phyloP scores from a whole-genome alignment of 2,888 invertebrate species.

The Hirtodrosophila alboralis region DNA sequence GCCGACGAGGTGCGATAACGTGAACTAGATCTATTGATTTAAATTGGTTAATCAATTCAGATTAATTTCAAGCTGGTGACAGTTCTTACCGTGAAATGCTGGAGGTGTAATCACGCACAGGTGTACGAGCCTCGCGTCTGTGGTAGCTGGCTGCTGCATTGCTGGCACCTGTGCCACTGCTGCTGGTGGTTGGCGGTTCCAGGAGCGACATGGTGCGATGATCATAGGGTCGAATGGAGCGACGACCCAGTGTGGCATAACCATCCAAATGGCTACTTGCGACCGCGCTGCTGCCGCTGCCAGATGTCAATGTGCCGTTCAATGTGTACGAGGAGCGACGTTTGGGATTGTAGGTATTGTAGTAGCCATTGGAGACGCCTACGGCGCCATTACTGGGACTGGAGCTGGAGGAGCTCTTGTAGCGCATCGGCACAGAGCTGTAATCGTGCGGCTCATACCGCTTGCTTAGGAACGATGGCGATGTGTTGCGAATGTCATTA shows the following conservation, averaged over 20 bases:
- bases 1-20: constrained; percentile 82
- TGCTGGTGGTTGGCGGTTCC: constrained; percentile 72
- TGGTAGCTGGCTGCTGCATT: constrained; percentile 61
- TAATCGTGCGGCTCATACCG: constrained; percentile 79
- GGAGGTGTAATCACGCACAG: constrained; percentile 75
- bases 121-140: constrained; percentile 78
- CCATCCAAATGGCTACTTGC: constrained; percentile 76
- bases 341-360: constrained; percentile 83
- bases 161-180: constrained; percentile 20
- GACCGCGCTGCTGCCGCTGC: constrained; percentile 46
- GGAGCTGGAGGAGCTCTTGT: constrained; percentile 73
- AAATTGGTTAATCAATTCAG: not conserved
- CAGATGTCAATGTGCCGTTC: constrained; percentile 70
- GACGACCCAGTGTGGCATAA: constrained; percentile 83
- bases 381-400: constrained; percentile 71
- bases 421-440: constrained; percentile 70
- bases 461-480: constrained; percentile 79
- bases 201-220: constrained; percentile 83
- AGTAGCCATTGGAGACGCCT: constrained; percentile 67
- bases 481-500: constrained; percentile 79
- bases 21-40: constrained; percentile 75
- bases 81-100: constrained; percentile 77
- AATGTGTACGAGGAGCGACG: constrained; percentile 82
- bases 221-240: constrained; percentile 81
- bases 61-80: no score